Percentiles rank a stretch among this genome's conserved stretches.
These are phyloP conservation scores for Holotrichia oblita DNA, from an alignment of 1,140 invertebrate genomes.

Conservation along the genomic window DNA sequence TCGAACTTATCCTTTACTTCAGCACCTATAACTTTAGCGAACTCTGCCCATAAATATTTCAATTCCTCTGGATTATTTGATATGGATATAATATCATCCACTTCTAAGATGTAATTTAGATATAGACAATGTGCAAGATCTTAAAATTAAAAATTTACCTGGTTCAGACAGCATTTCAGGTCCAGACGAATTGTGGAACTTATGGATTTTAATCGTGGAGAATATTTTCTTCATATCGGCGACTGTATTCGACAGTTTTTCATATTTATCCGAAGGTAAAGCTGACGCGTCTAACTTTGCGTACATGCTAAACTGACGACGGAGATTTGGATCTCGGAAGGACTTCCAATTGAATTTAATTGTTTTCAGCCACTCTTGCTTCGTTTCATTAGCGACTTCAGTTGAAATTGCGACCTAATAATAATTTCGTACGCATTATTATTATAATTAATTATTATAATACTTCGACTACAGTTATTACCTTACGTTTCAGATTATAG, in stretches of 20 bases:
- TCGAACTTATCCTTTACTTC: constrained; percentile 68
- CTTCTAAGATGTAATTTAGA: constrained; percentile 64
- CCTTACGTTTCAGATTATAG: too few relatives aligned
- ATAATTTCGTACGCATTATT: too few relatives aligned
- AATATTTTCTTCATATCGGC: constrained; percentile 83
- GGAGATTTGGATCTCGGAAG: too few relatives aligned
- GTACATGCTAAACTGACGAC: constrained; percentile 72
- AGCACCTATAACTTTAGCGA: constrained; percentile 69
- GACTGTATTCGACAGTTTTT: constrained; percentile 70
- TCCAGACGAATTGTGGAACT: constrained; percentile 69
- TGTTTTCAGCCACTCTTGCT: too few relatives aligned
- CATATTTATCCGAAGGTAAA: constrained; percentile 72
- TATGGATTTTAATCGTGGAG: constrained; percentile 82
- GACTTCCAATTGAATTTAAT: too few relatives aligned
- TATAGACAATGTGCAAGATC: not conserved
- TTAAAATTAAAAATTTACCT: constrained; percentile 52
- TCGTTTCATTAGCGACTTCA: constrained; percentile 50
- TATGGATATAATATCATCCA: constrained; percentile 70
- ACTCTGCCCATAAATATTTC: constrained; percentile 72
- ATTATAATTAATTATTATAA: too few relatives aligned
- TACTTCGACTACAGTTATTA: too few relatives aligned
- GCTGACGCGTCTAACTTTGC: constrained; percentile 71
- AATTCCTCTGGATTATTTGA: constrained; percentile 59
- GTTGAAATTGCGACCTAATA: constrained; percentile 49
- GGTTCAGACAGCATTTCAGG: constrained; percentile 81